A percentile compares a stretch with the other conserved stretches of the same genome.
These are phyloP conservation scores for Lasioglossum malachurum DNA, from an alignment of 2,888 invertebrate genomes.

Conservation along the genomic window DNA sequence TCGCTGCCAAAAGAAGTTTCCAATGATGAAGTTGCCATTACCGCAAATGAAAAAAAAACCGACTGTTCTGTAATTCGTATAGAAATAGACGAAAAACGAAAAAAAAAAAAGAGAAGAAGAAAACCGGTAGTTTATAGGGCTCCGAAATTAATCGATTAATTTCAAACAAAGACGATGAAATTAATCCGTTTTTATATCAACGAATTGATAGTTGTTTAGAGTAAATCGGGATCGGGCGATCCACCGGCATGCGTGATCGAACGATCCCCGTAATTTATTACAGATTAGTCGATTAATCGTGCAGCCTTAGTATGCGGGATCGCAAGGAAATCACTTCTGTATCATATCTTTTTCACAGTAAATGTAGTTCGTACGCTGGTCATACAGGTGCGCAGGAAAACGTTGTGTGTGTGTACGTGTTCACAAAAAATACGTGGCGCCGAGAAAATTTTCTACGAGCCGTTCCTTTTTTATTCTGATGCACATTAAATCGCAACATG, in stretches of 20 bases:
- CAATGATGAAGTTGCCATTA: slow-evolving; percentile 59
- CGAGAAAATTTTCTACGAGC: slow-evolving; percentile 65
- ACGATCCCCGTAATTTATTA: slow-evolving; percentile 34
- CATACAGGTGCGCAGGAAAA: slow-evolving; percentile 40
- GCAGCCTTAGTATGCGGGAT: slow-evolving; percentile 51
- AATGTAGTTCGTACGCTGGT: slow-evolving; percentile 57
- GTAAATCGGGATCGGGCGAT: slow-evolving; percentile 28
- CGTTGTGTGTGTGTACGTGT: slow-evolving; percentile 47
- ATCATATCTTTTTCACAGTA: slow-evolving; percentile 62
- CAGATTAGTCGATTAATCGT: slow-evolving; percentile 59
- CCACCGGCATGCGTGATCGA: background rate
- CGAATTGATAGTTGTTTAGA: slow-evolving; percentile 43
- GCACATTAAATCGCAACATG: slow-evolving; percentile 70
- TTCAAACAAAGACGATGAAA: slow-evolving; percentile 29
- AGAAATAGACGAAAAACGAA: slow-evolving; percentile 37
- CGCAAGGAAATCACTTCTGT: slow-evolving; percentile 62
- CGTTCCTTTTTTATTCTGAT: slow-evolving; percentile 68
- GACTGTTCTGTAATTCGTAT: slow-evolving; percentile 55
- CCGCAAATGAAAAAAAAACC: slow-evolving; percentile 25
- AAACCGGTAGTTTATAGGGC: slow-evolving; percentile 49
- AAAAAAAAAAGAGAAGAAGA: background rate
- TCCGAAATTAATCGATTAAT: slow-evolving; percentile 61
- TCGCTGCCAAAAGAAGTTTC: slow-evolving; percentile 58
- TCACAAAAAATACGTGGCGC: slow-evolving; percentile 57
- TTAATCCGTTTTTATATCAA: slow-evolving; percentile 48